A percentile compares a stretch with the other conserved stretches of the same genome.
Conservation (phyloP, 2,113 vertebrate genomes). For the Misgurnus anguillicaudatus region DNA sequence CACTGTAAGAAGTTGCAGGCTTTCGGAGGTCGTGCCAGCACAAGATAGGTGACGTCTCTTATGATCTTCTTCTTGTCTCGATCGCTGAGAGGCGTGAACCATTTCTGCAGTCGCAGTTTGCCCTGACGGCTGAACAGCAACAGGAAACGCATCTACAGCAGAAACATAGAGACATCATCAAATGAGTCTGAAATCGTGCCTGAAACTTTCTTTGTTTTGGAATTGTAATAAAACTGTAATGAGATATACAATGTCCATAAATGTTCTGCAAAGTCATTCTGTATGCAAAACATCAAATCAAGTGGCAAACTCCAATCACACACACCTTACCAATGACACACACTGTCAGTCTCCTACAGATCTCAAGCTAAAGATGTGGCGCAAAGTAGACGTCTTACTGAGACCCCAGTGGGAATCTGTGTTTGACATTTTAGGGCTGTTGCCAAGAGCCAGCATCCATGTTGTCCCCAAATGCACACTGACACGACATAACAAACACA, state of each 20-base stretch:
- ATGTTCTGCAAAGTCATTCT: too few species aligned
- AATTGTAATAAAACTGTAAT: neutral
- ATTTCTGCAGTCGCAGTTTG: constrained; percentile 93
- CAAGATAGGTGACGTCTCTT: constrained; percentile 85
- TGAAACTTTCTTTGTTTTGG: constrained; percentile 2
- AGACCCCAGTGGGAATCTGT: constrained; percentile 30
- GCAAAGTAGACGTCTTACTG: neutral
- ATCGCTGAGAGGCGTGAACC: constrained; percentile 86
- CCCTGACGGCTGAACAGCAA: constrained; percentile 97
- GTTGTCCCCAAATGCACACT: neutral
- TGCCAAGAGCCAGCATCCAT: constrained; percentile 8
- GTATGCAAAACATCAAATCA: too few species aligned
- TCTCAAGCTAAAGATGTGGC: neutral
- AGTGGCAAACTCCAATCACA: neutral
- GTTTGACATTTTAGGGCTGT: constrained; percentile 25
- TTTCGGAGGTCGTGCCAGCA: constrained; percentile 85
- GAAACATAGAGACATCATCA: neutral
- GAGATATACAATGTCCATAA: neutral
- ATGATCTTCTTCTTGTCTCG: constrained; percentile 92
- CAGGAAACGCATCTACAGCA: constrained; percentile 87
- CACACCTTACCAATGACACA: neutral
- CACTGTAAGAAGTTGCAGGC: constrained; percentile 92
- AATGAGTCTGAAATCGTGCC: neutral
- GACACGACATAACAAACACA: too few species aligned
- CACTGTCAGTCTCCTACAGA: neutral